phyloP scores from a whole-genome alignment of 2,888 invertebrate species.

The Ptychoptera contaminata region DNA sequence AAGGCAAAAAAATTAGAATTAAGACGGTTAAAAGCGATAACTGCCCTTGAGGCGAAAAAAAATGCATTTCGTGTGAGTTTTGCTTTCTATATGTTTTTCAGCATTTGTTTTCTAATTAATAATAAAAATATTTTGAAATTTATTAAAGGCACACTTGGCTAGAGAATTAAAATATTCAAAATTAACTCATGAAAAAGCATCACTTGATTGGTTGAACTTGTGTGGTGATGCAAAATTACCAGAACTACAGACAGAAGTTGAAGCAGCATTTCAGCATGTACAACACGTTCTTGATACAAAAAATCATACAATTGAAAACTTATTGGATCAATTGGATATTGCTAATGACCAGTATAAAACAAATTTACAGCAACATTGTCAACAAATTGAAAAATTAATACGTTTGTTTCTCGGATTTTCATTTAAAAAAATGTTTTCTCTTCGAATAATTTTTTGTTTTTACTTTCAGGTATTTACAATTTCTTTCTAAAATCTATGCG shows the following conservation, averaged over 20 bases:
- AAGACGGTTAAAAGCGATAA: slow-evolving; percentile 1
- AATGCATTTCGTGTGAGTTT: not conserved
- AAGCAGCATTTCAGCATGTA: not conserved
- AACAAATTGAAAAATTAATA: not conserved
- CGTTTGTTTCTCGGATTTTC: not conserved
- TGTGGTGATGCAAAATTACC: slow-evolving; percentile 18
- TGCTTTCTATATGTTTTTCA: too few species aligned
- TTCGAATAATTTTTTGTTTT: not conserved
- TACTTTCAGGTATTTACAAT: not conserved
- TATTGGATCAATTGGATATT: not conserved
- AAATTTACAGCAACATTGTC: not conserved
- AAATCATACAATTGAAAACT: not conserved
- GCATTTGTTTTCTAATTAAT: too few species aligned
- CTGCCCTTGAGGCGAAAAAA: not conserved
- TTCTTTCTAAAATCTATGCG: not conserved
- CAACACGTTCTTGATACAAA: slow-evolving; percentile 1
- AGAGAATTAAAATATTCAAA: slow-evolving; percentile 21
- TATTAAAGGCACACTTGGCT: slow-evolving; percentile 17
- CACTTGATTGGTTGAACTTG: slow-evolving; percentile 19
- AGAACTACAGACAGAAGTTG: slow-evolving; percentile 20
- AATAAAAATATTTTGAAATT: too few species aligned
- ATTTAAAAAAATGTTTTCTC: not conserved
- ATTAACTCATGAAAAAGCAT: slow-evolving; percentile 16
- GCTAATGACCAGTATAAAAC: slow-evolving; percentile 1
- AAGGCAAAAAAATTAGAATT: slow-evolving; percentile 2